phyloP scores from a whole-genome alignment of 2,113 vertebrate genomes.

The Rhodinocichla rosea region DNA sequence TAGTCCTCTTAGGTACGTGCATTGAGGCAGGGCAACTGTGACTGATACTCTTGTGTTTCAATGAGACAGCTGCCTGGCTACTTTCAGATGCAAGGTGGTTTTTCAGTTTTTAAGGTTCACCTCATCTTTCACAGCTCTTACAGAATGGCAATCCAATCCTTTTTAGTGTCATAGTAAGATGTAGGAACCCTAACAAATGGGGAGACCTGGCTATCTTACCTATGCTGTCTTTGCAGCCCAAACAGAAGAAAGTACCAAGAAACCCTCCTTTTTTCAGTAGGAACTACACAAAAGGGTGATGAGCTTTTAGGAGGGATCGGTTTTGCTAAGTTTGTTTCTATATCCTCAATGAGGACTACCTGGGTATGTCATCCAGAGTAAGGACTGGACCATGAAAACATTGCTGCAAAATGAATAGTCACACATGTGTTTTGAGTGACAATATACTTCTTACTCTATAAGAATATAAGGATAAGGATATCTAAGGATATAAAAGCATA shows the following conservation, averaged over 20 bases:
- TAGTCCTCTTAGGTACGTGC: slow-evolving; percentile 19
- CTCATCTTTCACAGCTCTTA: neutral
- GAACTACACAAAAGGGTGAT: neutral
- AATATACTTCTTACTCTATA: neutral
- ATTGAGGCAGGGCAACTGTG: neutral
- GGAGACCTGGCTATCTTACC: neutral
- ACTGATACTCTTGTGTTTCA: neutral
- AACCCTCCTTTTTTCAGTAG: neutral
- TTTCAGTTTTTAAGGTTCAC: neutral
- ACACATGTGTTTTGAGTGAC: neutral
- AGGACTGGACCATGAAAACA: neutral
- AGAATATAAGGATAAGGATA: too few species aligned
- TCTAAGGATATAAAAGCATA: neutral
- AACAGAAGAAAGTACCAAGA: neutral
- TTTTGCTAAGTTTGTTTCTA: neutral
- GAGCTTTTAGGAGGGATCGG: neutral
- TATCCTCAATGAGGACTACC: neutral
- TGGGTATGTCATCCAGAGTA: neutral
- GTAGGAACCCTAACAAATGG: neutral
- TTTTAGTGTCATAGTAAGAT: neutral
- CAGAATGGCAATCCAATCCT: neutral
- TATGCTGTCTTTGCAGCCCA: neutral
- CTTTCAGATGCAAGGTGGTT: neutral
- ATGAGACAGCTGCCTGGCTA: neutral
- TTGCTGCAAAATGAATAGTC: neutral